A percentile compares a stretch with the other conserved stretches of the same genome.
Conservation (phyloP, 2,797 vertebrate genomes). For the Miopithecus talapoin region DNA sequence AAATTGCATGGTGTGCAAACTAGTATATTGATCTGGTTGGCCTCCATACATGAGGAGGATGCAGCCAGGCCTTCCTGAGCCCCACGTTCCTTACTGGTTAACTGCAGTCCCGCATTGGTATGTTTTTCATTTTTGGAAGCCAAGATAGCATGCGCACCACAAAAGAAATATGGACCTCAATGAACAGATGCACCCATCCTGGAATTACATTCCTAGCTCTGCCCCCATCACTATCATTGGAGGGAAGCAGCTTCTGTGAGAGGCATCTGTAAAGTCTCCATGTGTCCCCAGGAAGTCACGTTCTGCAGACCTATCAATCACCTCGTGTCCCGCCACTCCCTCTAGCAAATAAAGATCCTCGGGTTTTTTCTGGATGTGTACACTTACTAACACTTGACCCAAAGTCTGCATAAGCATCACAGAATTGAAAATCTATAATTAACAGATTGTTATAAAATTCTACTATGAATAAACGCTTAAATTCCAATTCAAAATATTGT, state of each 20-base stretch:
- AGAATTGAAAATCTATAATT: neutral
- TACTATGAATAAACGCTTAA: neutral
- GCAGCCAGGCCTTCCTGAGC: too few relatives aligned
- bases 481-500: neutral
- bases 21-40: too few relatives aligned
- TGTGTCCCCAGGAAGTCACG: too few relatives aligned
- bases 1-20: neutral
- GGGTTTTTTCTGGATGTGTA: neutral
- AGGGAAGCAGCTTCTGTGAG: rapidly evolving
- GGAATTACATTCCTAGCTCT: neutral
- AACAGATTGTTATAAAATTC: neutral
- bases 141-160: rapidly evolving
- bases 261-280: neutral
- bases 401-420: neutral
- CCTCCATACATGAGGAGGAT: neutral
- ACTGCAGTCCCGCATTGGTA: neutral
- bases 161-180: rapidly evolving
- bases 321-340: neutral
- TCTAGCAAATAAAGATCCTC: neutral
- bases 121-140: neutral
- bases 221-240: rapidly evolving
- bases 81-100: rapidly evolving
- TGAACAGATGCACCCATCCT: too few relatives aligned
- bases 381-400: neutral
- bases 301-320: neutral